phyloP scores from a whole-genome alignment of 2,888 invertebrate genomes.

The Phalangium opilio region DNA sequence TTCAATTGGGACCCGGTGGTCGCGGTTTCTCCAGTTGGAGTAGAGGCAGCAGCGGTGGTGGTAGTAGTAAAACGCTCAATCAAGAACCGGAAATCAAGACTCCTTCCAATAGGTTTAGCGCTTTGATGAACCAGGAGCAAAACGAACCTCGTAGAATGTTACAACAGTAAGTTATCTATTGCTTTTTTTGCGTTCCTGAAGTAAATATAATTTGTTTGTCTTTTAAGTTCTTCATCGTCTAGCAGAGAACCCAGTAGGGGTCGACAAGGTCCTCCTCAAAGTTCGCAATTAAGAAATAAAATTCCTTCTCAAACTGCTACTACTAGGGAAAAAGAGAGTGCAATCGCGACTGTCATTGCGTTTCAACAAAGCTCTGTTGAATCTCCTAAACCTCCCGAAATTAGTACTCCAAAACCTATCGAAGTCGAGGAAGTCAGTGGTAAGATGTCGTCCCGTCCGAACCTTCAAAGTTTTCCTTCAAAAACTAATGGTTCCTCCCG shows the following conservation, averaged over 20 bases:
- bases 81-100: conserved; percentile 25
- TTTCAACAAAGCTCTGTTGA: too few relatives aligned
- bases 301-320: conserved; percentile 24
- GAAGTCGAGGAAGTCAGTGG: too few relatives aligned
- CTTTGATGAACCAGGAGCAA: conserved; percentile 1
- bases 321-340: conserved; percentile 27
- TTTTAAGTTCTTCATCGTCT: conserved; percentile 16
- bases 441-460: too few relatives aligned
- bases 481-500: too few relatives aligned
- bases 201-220: too few relatives aligned
- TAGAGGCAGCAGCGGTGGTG: conserved; percentile 28
- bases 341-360: conserved; percentile 23
- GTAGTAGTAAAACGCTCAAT: conserved; percentile 23
- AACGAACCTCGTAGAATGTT: conserved; percentile 2
- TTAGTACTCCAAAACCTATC: too few relatives aligned
- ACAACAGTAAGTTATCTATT: neutral
- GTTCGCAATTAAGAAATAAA: conserved; percentile 16
- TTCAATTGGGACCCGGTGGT: conserved; percentile 30
- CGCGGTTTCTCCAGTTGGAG: conserved; percentile 27
- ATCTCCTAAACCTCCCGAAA: too few relatives aligned
- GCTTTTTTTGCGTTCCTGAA: too few relatives aligned
- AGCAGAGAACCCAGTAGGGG: conserved; percentile 19
- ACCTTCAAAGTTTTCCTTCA: too few relatives aligned
- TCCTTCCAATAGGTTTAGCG: conserved; percentile 24
- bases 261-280: conserved; percentile 19